These are phyloP conservation scores for Phyllopteryx taeniolatus DNA, from an alignment of 2,113 vertebrate species.

Conservation along the genomic window DNA sequence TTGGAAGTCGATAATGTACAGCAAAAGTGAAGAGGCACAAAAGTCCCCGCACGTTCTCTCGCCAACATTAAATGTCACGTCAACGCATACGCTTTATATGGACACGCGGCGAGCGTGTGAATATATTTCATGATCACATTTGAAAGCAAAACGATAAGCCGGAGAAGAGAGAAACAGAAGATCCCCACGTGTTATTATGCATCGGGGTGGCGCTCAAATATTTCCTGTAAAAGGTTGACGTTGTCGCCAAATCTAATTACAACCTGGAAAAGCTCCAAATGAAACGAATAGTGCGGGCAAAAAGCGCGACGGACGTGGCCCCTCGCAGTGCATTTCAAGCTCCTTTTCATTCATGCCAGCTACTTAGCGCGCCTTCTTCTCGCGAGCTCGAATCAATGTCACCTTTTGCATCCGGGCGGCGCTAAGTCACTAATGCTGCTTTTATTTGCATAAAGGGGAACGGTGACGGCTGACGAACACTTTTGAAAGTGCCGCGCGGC, in stretches of 20 bases:
- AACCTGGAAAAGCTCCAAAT: constrained; percentile 12
- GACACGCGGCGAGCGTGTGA: constrained; percentile 19
- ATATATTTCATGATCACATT: constrained; percentile 50
- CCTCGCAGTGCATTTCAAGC: constrained; percentile 10
- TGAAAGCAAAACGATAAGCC: constrained; percentile 11
- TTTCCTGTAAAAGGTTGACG: constrained; percentile 31
- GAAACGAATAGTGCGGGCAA: constrained; percentile 2
- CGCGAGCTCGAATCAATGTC: constrained; percentile 19
- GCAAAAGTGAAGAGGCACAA: constrained; percentile 7
- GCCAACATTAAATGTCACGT: constrained; percentile 42
- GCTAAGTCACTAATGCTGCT: not conserved
- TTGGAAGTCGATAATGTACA: constrained; percentile 39
- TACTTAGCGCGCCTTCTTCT: not conserved
- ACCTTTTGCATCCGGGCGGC: constrained; percentile 1
- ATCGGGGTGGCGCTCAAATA: constrained; percentile 11
- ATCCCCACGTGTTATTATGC: constrained; percentile 16
- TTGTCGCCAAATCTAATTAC: constrained; percentile 28
- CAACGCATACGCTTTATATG: constrained; percentile 27
- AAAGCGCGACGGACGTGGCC: constrained; percentile 6
- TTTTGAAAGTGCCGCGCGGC: not conserved
- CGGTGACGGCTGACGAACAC: not conserved
- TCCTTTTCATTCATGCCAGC: constrained; percentile 20
- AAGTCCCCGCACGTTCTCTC: constrained; percentile 23
- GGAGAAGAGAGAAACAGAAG: constrained; percentile 13
- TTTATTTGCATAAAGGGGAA: not conserved